A percentile compares a stretch with the other conserved stretches of the same genome.
phyloP scores from a whole-genome alignment of 2,888 invertebrate species.

The Andricus quercusramuli region DNA sequence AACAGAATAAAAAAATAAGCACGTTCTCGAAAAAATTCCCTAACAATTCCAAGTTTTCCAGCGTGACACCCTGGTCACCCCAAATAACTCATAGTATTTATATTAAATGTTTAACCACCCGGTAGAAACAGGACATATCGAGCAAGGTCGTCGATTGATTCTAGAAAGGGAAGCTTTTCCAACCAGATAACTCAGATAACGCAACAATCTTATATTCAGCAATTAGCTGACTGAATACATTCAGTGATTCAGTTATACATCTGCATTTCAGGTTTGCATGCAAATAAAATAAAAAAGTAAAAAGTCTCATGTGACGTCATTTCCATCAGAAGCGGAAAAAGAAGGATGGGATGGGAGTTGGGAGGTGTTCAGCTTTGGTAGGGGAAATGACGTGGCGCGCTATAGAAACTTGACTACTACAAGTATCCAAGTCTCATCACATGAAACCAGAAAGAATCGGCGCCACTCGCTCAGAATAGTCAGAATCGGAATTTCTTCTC shows the following conservation, averaged over 20 bases:
- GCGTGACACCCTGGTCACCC: too few relatives aligned
- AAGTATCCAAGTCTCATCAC: constrained; percentile 8
- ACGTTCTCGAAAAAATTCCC: too few relatives aligned
- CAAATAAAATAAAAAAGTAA: constrained; percentile 7
- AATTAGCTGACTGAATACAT: not conserved
- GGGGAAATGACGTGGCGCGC: constrained; percentile 49
- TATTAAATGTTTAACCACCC: not conserved
- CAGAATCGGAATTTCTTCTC: not conserved
- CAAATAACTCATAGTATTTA: not conserved
- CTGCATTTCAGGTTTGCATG: not conserved
- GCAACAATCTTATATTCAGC: not conserved
- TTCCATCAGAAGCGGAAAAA: constrained; percentile 27
- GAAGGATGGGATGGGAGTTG: constrained; percentile 42
- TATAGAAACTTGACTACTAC: constrained; percentile 30
- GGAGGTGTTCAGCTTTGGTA: constrained; percentile 17
- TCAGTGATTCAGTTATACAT: not conserved
- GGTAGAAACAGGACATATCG: constrained; percentile 1
- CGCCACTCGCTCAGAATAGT: not conserved
- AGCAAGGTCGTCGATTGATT: constrained; percentile 31
- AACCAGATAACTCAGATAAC: not conserved
- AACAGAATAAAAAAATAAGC: too few relatives aligned
- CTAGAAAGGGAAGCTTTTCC: not conserved
- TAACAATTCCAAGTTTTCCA: too few relatives aligned
- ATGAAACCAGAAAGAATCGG: not conserved
- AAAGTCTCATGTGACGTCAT: constrained; percentile 8